Percentiles rank a stretch among this genome's conserved stretches.
phyloP scores from a whole-genome alignment of 1,140 invertebrate genomes.

The Drosophila littoralis region DNA sequence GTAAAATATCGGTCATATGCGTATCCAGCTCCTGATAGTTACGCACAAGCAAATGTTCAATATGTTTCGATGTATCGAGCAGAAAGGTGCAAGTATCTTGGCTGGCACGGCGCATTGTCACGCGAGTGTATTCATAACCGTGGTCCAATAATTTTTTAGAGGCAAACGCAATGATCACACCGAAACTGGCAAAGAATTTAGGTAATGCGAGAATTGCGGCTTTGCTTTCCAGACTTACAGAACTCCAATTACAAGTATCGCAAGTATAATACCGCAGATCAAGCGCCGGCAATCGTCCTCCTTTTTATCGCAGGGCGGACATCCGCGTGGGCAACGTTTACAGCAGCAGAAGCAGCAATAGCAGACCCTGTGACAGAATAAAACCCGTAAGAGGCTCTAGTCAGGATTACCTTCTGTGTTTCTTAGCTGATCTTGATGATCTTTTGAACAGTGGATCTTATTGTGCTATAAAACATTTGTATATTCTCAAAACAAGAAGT shows the following conservation, averaged over 20 bases:
- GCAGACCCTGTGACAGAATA: constrained; percentile 85
- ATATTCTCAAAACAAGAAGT: too few relatives aligned
- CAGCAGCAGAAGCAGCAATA: constrained; percentile 95
- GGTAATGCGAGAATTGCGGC: too few relatives aligned
- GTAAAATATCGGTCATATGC: constrained; percentile 87
- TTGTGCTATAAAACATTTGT: too few relatives aligned
- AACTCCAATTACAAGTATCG: constrained; percentile 89
- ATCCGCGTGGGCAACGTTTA: constrained; percentile 90
- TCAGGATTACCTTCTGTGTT: too few relatives aligned
- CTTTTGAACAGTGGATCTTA: too few relatives aligned
- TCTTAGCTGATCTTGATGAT: too few relatives aligned
- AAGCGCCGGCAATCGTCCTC: constrained; percentile 91
- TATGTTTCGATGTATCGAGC: constrained; percentile 88
- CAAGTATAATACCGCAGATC: constrained; percentile 89
- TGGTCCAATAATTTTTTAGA: constrained; percentile 92
- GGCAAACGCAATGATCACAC: constrained; percentile 89
- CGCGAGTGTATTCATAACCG: constrained; percentile 87
- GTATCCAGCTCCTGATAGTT: constrained; percentile 91
- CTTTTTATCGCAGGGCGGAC: constrained; percentile 91
- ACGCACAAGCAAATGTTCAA: constrained; percentile 87
- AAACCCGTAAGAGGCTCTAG: constrained; percentile 25
- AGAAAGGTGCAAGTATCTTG: constrained; percentile 89
- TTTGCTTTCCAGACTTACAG: constrained; percentile 87
- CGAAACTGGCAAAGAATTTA: background rate
- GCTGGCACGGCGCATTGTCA: constrained; percentile 86